Conservation (phyloP, 2,797 vertebrate species). For the Coluber constrictor region DNA sequence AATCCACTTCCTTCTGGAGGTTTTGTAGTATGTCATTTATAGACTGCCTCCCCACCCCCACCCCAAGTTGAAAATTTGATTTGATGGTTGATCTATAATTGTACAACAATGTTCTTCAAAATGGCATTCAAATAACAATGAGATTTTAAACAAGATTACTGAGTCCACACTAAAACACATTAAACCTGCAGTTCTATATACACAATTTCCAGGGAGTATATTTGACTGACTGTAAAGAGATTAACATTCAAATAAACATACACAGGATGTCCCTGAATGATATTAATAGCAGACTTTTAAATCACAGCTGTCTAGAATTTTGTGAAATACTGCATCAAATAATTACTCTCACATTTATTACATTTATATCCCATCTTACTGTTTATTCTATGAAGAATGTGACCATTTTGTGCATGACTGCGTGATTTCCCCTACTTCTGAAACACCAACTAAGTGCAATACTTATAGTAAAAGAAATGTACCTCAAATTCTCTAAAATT, state of each 20-base stretch:
- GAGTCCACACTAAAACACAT: not conserved
- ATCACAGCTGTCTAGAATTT: not conserved
- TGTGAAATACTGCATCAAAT: not conserved
- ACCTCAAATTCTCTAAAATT: not conserved
- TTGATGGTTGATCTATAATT: slow-evolving; percentile 25
- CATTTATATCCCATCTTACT: not conserved
- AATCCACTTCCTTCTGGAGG: slow-evolving; percentile 65
- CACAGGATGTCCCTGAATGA: not conserved
- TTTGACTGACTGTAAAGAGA: not conserved
- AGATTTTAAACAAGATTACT: not conserved
- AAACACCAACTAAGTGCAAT: not conserved
- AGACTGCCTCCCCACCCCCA: slow-evolving; percentile 41
- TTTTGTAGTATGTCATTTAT: slow-evolving; percentile 49
- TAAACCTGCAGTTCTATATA: not conserved
- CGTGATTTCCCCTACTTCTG: not conserved
- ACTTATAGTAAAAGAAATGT: not conserved
- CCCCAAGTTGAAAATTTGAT: slow-evolving; percentile 54
- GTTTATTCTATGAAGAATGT: not conserved
- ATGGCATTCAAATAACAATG: not conserved
- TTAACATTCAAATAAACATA: not conserved
- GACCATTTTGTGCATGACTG: not conserved
- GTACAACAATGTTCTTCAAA: not conserved
- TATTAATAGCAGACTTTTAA: not conserved
- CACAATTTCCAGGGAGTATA: not conserved
- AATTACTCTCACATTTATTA: not conserved